Evolutionary conservation across 2,797 vertebrate species (phyloP), one percentile per base, ranked within the genome.

Genomic region (Buphagus erythrorhynchus): DNA sequence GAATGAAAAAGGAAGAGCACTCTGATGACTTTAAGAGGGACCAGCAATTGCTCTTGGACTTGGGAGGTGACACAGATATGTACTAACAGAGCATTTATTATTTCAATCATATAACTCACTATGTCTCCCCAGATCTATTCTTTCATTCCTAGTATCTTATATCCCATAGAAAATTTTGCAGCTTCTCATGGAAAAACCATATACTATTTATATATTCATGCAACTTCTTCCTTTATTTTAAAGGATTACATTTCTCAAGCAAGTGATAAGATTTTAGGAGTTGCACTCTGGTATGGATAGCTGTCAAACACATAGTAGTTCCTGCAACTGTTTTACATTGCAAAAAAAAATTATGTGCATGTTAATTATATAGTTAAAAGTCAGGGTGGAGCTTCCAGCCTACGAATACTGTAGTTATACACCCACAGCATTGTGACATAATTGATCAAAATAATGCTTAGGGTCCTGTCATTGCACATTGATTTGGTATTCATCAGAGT

Each of bases 381-480:
- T 92, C 61, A 79, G 62, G 72, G 7, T 48, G 71, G 15, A 58
- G 5, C 24, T 77, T 73, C 63, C 20, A 93, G 42, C 28, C 54
- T 79, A 43, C 0, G 1, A 67, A 52, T 72, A 77, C 28, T 81
- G 25, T 45, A 92, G 42, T 38, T 92, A 62, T 69, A 86, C 7
- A 20, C 42, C 57, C 63, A 75, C 35, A 62, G 25, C 87, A 88
- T 46, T 86, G 29, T 80, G 86, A 93, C 33, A 95, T 72, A 93
- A 94, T 67, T 94, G 76, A 92, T 84, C 62, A 95, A 96, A 97
- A 93, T 88, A 96, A 93, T 77, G 51, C 55, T 94, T 88, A 88
- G 26, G 14, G 46, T 94, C 73, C 54, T 94, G 59, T 94, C 54
- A 68, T 72, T 95, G 85, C 1, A 8, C 45, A 90, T 86, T 83